These are phyloP conservation scores for Danio tinwini DNA, from an alignment of 2,797 vertebrate genomes.

Conservation along the genomic window DNA sequence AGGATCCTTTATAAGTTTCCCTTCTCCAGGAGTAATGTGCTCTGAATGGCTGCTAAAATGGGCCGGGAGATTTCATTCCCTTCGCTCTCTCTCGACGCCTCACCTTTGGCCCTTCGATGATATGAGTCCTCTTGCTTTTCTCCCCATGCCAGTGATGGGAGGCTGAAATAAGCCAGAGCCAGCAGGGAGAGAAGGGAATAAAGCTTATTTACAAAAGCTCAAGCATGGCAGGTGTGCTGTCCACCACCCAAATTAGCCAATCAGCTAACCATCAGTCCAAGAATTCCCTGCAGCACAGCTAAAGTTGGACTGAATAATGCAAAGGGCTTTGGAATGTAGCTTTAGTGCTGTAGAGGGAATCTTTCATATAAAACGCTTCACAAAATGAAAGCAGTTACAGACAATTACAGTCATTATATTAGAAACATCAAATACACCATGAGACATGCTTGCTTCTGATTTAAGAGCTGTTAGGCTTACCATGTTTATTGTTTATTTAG, in stretches of 20 bases:
- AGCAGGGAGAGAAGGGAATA: conserved; percentile 67
- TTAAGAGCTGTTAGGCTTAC: not conserved
- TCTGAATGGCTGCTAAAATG: conserved; percentile 92
- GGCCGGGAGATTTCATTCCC: conserved; percentile 94
- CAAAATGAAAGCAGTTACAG: not conserved
- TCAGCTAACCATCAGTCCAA: conserved; percentile 85
- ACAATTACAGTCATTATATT: not conserved
- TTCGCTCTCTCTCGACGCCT: conserved; percentile 92
- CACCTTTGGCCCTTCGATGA: conserved; percentile 94
- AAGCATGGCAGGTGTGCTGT: conserved; percentile 86
- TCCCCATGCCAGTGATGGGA: conserved; percentile 75
- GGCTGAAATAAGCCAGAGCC: conserved; percentile 76
- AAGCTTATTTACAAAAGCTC: conserved; percentile 88
- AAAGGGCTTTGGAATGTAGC: conserved; percentile 21
- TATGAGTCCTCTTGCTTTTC: conserved; percentile 84
- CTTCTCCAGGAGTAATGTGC: conserved; percentile 88
- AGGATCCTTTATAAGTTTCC: conserved; percentile 88
- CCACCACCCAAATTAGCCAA: conserved; percentile 87
- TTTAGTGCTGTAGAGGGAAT: conserved; percentile 22
- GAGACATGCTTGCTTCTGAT: not conserved
- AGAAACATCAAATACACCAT: not conserved
- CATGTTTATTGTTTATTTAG: conserved; percentile 14
- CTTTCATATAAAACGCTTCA: not conserved
- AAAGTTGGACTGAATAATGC: conserved; percentile 58
- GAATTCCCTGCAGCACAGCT: conserved; percentile 66